Conservation (phyloP, 2,888 invertebrate species). For the Cyaniris semiargus region DNA sequence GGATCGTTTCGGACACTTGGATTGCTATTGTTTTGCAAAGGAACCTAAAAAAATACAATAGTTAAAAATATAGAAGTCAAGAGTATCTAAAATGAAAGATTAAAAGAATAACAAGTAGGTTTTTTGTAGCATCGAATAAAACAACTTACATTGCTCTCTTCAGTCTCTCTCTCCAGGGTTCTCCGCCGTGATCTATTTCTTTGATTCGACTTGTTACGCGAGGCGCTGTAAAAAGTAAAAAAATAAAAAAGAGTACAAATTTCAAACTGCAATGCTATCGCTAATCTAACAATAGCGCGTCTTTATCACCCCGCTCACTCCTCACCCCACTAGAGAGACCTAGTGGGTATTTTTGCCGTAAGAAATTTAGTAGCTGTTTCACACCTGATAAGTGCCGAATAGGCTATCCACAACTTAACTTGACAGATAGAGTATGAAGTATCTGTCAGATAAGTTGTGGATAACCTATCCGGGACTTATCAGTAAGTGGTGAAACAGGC, state of each 20-base stretch:
- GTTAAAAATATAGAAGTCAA: neutral
- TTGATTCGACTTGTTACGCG: constrained; percentile 70
- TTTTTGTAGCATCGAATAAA: neutral
- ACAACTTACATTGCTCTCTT: constrained; percentile 60
- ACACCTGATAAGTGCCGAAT: neutral
- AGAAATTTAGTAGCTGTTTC: neutral
- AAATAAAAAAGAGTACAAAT: neutral
- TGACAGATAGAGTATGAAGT: too few species aligned
- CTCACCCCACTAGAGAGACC: too few species aligned
- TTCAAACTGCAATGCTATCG: neutral
- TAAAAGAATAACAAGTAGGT: neutral
- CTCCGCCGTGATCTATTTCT: constrained; percentile 64
- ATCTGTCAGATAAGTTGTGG: too few species aligned
- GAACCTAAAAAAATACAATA: constrained; percentile 45
- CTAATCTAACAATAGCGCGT: neutral
- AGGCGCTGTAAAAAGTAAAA: constrained; percentile 51
- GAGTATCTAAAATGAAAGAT: neutral
- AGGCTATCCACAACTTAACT: too few species aligned
- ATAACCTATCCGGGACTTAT: too few species aligned
- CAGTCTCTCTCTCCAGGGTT: constrained; percentile 61
- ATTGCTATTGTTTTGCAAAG: constrained; percentile 56
- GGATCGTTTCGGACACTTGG: constrained; percentile 62
- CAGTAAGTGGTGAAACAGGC: too few species aligned
- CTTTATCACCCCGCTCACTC: too few species aligned
- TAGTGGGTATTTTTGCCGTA: too few species aligned